phyloP scores from a whole-genome alignment of 2,797 vertebrate species.

The Coracias cyanogaster region DNA sequence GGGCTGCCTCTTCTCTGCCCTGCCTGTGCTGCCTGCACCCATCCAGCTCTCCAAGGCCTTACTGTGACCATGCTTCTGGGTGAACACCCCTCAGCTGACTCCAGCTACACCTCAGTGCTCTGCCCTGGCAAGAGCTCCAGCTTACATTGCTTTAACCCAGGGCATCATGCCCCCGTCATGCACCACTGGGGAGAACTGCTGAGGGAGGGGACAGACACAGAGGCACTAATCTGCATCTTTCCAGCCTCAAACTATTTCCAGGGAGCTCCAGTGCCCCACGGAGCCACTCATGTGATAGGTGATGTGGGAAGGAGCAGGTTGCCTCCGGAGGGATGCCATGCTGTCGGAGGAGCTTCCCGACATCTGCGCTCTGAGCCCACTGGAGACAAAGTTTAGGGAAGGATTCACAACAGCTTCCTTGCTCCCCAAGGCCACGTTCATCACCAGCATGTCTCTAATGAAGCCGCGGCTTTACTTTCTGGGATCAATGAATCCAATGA shows the following conservation, averaged over 20 bases:
- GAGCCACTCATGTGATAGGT: accelerated
- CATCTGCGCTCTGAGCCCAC: neutral
- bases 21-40: neutral
- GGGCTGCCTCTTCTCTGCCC: neutral
- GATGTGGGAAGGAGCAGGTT: neutral
- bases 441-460: slow-evolving; percentile 46
- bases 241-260: neutral
- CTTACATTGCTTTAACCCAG: neutral
- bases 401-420: slow-evolving; percentile 3
- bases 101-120: neutral
- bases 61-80: accelerated
- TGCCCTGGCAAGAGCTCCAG: neutral
- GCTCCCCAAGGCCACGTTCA: neutral
- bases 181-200: accelerated
- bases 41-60: neutral
- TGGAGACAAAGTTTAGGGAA: slow-evolving; percentile 21
- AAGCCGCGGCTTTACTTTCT: slow-evolving; percentile 45
- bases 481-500: slow-evolving; percentile 56
- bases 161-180: neutral
- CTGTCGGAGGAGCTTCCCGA: neutral
- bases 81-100: neutral
- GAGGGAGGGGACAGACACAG: neutral
- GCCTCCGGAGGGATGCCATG: neutral
- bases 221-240: neutral
- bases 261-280: neutral